Conservation (phyloP, 1,140 invertebrate genomes). For the Thaumatotibia leucotreta region DNA sequence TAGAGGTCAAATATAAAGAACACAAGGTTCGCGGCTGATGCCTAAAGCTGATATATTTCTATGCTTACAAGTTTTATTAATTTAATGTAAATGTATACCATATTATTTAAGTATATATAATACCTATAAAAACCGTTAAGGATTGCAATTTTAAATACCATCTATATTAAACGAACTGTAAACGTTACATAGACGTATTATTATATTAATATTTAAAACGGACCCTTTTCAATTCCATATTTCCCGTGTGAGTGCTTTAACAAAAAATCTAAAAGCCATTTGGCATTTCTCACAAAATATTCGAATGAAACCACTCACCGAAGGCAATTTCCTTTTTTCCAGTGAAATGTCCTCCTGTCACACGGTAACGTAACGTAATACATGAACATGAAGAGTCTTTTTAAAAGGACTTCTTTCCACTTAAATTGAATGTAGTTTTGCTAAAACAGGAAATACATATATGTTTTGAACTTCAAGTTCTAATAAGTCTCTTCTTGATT, state of each 20-base stretch:
- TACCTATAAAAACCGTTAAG: no score
- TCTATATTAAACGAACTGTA: not conserved
- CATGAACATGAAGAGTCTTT: not conserved
- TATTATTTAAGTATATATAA: no score
- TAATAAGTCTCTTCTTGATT: no score
- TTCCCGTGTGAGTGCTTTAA: conserved; percentile 14
- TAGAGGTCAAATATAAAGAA: no score
- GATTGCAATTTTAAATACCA: not conserved
- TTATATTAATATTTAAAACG: conserved; percentile 17
- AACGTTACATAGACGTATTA: not conserved
- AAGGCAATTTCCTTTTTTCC: conserved; percentile 27
- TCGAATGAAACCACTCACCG: conserved; percentile 36
- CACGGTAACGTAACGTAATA: conserved; percentile 13
- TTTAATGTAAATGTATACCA: no score
- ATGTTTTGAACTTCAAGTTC: no score
- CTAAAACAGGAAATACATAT: no score
- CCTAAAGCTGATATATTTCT: no score
- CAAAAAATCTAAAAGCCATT: conserved; percentile 37
- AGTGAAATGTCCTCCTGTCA: conserved; percentile 13
- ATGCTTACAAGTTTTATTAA: no score
- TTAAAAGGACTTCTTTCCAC: not conserved
- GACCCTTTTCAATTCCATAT: conserved; percentile 19
- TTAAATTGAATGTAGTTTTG: not conserved
- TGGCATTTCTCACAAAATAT: conserved; percentile 32
- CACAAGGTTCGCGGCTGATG: no score